These are phyloP conservation scores for Mustelus asterias DNA, from an alignment of 2,113 vertebrate species.

Conservation along the genomic window DNA sequence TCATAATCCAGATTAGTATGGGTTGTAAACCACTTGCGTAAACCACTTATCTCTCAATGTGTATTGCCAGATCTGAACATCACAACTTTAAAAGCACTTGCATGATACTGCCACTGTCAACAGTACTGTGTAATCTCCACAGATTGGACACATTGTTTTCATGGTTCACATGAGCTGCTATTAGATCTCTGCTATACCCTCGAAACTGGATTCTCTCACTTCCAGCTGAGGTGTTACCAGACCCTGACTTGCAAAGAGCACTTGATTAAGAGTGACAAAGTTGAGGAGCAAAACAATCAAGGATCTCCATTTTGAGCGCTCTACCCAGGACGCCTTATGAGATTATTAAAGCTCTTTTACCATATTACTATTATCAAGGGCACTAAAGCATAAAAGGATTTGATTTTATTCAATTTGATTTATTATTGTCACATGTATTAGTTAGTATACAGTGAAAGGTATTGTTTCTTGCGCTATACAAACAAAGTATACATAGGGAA, in stretches of 20 bases:
- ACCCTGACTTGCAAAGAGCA: background rate
- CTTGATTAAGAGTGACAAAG: background rate
- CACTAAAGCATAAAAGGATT: too few relatives aligned
- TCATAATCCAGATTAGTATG: background rate
- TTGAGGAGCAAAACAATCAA: background rate
- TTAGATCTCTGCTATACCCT: background rate
- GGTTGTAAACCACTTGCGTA: too few relatives aligned
- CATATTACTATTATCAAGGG: background rate
- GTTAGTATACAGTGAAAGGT: too few relatives aligned
- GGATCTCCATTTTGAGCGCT: background rate
- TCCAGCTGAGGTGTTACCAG: background rate
- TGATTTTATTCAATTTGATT: too few relatives aligned
- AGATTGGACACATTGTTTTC: background rate
- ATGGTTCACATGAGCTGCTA: background rate
- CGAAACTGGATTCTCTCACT: background rate
- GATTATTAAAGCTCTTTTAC: background rate
- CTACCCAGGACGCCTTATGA: background rate
- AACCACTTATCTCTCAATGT: too few relatives aligned
- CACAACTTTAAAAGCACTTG: background rate
- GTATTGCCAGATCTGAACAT: background rate
- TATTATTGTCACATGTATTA: too few relatives aligned
- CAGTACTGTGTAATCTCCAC: background rate
- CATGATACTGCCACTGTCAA: background rate
- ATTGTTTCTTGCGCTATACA: too few relatives aligned
- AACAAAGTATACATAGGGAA: too few relatives aligned